Base-by-base conservation (phyloP, 2,888 invertebrate genomes). In the Drosophila nr. medialis region DNA sequence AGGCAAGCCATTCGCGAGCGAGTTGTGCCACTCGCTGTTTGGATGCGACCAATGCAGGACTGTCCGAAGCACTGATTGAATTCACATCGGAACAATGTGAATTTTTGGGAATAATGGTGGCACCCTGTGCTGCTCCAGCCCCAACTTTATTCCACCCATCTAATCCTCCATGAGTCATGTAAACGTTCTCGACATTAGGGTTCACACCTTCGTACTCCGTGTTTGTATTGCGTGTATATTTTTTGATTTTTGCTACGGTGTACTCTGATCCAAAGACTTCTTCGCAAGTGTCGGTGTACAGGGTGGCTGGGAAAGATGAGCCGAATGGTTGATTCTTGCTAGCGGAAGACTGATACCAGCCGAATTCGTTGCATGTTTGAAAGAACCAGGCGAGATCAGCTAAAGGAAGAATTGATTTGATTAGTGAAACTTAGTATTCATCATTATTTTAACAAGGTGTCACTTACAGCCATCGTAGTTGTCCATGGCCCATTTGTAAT, bases 361-460 rank as follows among this genome's bases (percentile, higher is more conserved):
- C 97, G 92, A 95, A 97, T 93, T 97, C 96, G 48, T 95, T 95
- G 92, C 97, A 98, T 0, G 96, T 96, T 93, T 97, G 97, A 91
- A 96, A 97, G 0, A 94, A 94, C 97, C 97, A 97, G 7, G 55
- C 53, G 3, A 83, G 94, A 0, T 96, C 95, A 91, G 94, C 96
- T 96, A 95, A 94, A 0, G 18, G 24, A 34, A 6, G 0, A 38
- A 8, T 27, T 4, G 8, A 27, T 38, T 38, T n/a, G 7, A 27
- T 29, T 38, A 2, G 27, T 27, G 7, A 27, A 6, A 2, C 38
- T 38, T n/a, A n/a, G 38, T 27, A 18, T 55, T 55, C 2, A 36
- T n/a, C 11, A 18, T 18, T 38, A 30, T 24, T 10, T 27, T 27
- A 13, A 40, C 0, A 29, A 56, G 7, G 2, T 2, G 11, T 8